phyloP scores from a whole-genome alignment of 2,113 vertebrate species.

The Silurus asotus region DNA sequence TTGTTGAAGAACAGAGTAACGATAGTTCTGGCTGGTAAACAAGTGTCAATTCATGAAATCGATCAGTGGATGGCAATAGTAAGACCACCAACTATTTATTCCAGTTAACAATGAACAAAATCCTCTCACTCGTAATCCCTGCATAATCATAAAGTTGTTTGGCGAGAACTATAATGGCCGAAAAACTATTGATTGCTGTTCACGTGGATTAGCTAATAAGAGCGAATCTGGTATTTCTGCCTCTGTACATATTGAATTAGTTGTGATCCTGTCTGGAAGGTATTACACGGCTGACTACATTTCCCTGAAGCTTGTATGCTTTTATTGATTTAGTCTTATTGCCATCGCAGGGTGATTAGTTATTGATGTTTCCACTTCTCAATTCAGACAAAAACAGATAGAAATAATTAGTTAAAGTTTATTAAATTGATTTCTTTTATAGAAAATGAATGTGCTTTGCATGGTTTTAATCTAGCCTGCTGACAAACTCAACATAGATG shows the following conservation, averaged over 20 bases:
- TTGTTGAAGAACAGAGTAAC: background rate
- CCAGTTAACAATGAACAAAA: background rate
- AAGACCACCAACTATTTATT: background rate
- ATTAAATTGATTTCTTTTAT: background rate
- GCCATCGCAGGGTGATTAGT: conserved; percentile 29
- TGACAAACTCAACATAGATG: background rate
- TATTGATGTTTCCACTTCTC: conserved; percentile 47
- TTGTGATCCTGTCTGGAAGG: conserved; percentile 51
- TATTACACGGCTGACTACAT: conserved; percentile 54
- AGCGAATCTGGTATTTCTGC: conserved; percentile 41
- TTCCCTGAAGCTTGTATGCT: conserved; percentile 43
- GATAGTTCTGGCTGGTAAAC: background rate
- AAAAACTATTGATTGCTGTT: conserved; percentile 29
- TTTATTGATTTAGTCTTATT: conserved; percentile 56
- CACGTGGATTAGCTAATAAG: conserved; percentile 45
- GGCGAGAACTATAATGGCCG: conserved; percentile 25
- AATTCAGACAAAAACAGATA: conserved; percentile 33
- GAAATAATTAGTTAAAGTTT: conserved; percentile 18
- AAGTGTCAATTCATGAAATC: background rate
- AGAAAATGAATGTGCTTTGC: background rate
- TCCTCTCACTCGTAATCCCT: conserved; percentile 13
- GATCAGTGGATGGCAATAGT: background rate
- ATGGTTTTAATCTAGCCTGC: background rate
- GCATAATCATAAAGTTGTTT: conserved; percentile 27
- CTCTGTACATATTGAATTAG: conserved; percentile 57